Percentiles rank a stretch among this genome's conserved stretches.
Conservation (phyloP, 2,797 vertebrate genomes). For the Dendrocincla tyrannina region DNA sequence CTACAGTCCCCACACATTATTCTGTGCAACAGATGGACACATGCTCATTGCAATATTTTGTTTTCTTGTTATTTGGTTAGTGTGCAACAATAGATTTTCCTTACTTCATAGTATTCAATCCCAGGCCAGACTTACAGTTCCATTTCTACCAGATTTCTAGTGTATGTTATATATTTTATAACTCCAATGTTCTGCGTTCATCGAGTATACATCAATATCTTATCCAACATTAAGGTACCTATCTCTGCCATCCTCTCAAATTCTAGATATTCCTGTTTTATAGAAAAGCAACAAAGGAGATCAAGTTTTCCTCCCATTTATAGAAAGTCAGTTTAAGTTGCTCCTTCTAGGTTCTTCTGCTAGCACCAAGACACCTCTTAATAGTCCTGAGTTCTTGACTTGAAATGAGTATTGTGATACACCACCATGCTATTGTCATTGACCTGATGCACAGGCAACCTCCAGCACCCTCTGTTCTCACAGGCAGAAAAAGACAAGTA, state of each 20-base stretch:
- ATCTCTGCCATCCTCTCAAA: background rate
- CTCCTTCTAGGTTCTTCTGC: background rate
- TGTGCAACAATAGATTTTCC: background rate
- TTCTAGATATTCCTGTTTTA: background rate
- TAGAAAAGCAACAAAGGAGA: background rate
- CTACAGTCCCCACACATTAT: background rate
- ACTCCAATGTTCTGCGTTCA: background rate
- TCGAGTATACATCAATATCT: background rate
- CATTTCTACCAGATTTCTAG: background rate
- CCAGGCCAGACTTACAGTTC: background rate
- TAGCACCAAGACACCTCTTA: background rate
- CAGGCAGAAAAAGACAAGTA: background rate
- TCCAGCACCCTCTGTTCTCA: background rate
- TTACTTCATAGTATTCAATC: background rate
- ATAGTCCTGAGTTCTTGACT: background rate
- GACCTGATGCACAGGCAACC: background rate
- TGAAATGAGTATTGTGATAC: background rate
- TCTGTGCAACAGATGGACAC: background rate
- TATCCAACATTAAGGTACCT: background rate
- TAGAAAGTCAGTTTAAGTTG: background rate
- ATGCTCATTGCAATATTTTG: background rate
- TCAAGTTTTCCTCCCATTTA: background rate
- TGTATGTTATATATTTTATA: background rate
- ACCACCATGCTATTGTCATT: background rate
- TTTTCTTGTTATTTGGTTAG: background rate